Percentiles rank a stretch among this genome's conserved stretches.
Conservation (phyloP, 2,113 vertebrate genomes). For the Puffinus mauretanicus region DNA sequence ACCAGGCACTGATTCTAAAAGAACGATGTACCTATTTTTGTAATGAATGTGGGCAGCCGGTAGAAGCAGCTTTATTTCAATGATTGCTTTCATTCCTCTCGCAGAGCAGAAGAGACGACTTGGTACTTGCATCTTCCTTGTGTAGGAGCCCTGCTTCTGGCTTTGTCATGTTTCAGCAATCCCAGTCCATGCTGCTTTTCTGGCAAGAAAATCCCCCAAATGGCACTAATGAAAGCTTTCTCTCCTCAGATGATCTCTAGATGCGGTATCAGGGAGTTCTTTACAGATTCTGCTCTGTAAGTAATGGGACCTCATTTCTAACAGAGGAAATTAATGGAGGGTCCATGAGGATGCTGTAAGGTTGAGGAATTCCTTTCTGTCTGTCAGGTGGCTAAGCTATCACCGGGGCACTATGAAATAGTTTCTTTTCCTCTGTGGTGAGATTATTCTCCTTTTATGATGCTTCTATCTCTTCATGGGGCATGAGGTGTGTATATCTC, state of each 20-base stretch:
- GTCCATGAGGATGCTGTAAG: neutral
- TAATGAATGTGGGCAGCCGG: neutral
- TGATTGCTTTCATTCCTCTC: slow-evolving; percentile 11
- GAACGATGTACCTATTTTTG: neutral
- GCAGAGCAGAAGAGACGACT: neutral
- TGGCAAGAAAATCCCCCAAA: neutral
- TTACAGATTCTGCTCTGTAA: neutral
- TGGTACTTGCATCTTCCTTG: neutral
- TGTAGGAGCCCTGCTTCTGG: neutral
- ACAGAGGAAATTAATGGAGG: neutral
- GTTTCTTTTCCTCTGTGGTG: neutral
- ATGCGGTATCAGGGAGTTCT: neutral
- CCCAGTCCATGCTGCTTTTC: neutral
- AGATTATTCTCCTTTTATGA: neutral
- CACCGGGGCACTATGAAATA: neutral
- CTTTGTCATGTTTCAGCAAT: neutral
- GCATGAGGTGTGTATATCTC: neutral
- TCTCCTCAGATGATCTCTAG: neutral
- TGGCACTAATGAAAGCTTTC: neutral
- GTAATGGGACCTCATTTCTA: neutral
- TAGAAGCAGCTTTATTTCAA: slow-evolving; percentile 17
- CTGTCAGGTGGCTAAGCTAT: neutral
- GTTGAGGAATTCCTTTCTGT: neutral
- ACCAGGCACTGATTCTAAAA: slow-evolving; percentile 32
- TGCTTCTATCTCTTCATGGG: neutral